These are phyloP conservation scores for Meganola albula DNA, from an alignment of 2,888 invertebrate species.

Conservation along the genomic window DNA sequence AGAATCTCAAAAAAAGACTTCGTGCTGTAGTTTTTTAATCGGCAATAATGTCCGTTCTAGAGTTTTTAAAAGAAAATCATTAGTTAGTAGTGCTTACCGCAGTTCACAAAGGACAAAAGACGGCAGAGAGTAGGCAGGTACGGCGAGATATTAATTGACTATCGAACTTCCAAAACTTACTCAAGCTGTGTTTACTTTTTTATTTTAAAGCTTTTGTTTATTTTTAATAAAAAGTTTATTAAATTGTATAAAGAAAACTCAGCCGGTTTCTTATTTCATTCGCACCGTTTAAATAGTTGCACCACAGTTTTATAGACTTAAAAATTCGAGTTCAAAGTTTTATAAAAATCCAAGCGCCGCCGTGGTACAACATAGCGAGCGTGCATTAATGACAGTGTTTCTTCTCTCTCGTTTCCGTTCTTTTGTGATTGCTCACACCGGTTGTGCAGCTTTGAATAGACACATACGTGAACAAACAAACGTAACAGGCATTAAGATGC, in stretches of 20 bases:
- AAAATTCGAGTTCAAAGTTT: too few species aligned
- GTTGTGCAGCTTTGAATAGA: conserved; percentile 49
- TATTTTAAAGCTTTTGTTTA: too few species aligned
- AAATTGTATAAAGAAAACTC: conserved; percentile 21
- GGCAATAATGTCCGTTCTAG: too few species aligned
- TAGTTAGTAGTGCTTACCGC: too few species aligned
- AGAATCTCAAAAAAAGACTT: too few species aligned
- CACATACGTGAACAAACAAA: conserved; percentile 57
- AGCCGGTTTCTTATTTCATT: conserved; percentile 27
- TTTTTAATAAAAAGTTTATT: too few species aligned
- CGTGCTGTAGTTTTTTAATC: too few species aligned
- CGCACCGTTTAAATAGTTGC: conserved; percentile 28
- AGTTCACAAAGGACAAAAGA: too few species aligned
- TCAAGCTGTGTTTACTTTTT: too few species aligned
- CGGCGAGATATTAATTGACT: conserved; percentile 17
- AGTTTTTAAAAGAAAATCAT: too few species aligned
- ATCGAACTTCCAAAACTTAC: conserved; percentile 23
- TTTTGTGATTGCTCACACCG: conserved; percentile 58
- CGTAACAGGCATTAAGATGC: conserved; percentile 51
- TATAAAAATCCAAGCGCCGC: too few species aligned
- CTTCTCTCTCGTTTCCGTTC: conserved; percentile 56
- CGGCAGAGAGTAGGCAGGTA: too few species aligned
- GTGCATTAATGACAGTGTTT: conserved; percentile 65
- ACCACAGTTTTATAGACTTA: conserved; percentile 31
- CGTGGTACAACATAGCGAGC: conserved; percentile 38